Evolutionary conservation across 1,140 invertebrate genomes (phyloP).

Genomic region (Pristionchus pacificus): DNA sequence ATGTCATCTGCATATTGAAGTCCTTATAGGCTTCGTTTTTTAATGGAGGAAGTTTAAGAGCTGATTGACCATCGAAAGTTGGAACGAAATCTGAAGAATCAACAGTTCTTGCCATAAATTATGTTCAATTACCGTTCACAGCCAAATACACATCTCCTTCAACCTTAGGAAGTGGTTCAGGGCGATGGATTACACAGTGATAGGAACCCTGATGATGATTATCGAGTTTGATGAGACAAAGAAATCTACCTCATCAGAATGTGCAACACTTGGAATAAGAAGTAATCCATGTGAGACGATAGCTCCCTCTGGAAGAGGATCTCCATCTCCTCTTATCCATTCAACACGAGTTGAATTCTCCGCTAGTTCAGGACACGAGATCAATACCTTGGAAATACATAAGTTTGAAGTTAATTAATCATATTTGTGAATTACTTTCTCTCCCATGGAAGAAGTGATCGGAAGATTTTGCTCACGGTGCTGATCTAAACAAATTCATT

Average conservation of each 20-base stretch:
- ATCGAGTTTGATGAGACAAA: not conserved
- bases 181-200: not conserved
- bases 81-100: constrained; percentile 45
- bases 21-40: constrained; percentile 40
- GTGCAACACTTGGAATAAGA: constrained; percentile 16
- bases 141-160: not conserved
- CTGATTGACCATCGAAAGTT: constrained; percentile 36
- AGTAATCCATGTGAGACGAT: constrained; percentile 19
- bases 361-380: not conserved
- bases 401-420: not conserved
- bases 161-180: not conserved
- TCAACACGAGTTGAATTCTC: not conserved
- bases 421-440: not conserved
- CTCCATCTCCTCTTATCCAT: constrained; percentile 22
- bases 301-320: constrained; percentile 7
- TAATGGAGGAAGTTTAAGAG: constrained; percentile 43
- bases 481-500: too few relatives aligned
- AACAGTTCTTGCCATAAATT: not conserved
- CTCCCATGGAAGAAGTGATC: not conserved
- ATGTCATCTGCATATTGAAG: constrained; percentile 42
- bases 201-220: not conserved
- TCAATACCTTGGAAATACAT: not conserved
- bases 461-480: not conserved
- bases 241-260: constrained; percentile 14
- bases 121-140: not conserved